Conservation (phyloP, 2,888 invertebrate genomes). For the Stegana nigrithorax region DNA sequence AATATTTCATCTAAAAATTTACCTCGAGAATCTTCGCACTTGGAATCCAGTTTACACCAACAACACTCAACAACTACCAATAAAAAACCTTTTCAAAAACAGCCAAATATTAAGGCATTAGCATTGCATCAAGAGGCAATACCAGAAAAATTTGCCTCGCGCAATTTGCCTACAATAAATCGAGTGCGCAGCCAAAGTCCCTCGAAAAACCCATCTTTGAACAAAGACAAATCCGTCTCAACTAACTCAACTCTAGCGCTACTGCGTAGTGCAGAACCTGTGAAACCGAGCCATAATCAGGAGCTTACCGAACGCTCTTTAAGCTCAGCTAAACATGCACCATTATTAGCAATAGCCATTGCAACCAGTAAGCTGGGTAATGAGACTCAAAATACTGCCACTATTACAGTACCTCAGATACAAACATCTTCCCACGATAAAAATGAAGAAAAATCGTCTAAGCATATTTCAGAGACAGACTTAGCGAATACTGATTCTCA, state of each 20-base stretch:
- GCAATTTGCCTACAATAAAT: constrained; percentile 27
- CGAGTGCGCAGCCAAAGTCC: constrained; percentile 44
- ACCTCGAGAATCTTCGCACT: too few species aligned
- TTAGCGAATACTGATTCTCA: constrained; percentile 23
- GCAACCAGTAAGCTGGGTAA: constrained; percentile 45
- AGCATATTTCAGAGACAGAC: constrained; percentile 11
- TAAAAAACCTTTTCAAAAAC: too few species aligned
- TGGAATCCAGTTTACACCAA: constrained; percentile 31
- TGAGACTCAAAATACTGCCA: constrained; percentile 4
- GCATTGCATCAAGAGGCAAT: constrained; percentile 37
- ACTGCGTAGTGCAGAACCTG: constrained; percentile 64
- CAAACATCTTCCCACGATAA: constrained; percentile 60
- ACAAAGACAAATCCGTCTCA: too few species aligned
- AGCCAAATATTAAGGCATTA: constrained; percentile 40
- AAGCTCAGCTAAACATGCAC: constrained; percentile 57
- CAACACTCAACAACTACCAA: constrained; percentile 13
- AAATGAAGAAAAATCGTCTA: neutral
- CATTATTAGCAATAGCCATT: constrained; percentile 56
- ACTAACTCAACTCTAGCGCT: constrained; percentile 57
- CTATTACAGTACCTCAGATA: constrained; percentile 51
- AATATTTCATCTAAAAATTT: too few species aligned
- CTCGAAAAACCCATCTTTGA: too few species aligned
- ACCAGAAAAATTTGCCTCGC: constrained; percentile 32
- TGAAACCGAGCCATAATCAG: constrained; percentile 55
- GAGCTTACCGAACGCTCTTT: constrained; percentile 48